Conservation (phyloP, 2,797 vertebrate genomes). For the Lepus townsendii region DNA sequence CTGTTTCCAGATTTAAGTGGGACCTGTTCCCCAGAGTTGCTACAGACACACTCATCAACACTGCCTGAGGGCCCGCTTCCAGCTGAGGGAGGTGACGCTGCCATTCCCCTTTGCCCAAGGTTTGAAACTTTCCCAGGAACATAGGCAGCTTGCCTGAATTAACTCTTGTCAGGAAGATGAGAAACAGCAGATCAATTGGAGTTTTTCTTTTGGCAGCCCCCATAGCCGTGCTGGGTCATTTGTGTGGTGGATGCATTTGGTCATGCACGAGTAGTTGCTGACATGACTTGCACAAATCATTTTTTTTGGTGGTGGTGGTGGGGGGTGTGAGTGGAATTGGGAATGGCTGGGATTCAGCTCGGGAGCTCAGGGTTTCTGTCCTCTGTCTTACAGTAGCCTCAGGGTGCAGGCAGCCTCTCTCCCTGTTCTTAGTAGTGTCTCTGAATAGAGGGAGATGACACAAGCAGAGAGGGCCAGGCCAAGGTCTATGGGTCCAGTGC, state of each 20-base stretch:
- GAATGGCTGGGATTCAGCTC: not conserved
- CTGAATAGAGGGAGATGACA: conserved; percentile 25
- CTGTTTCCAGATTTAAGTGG: not conserved
- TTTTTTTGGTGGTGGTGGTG: conserved; percentile 29
- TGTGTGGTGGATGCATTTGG: not conserved
- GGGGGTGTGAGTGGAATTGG: not conserved
- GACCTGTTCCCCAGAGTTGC: not conserved
- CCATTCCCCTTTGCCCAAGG: not conserved
- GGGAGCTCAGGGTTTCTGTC: not conserved
- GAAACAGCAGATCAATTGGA: conserved; percentile 78
- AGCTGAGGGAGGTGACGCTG: not conserved
- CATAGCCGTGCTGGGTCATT: conserved; percentile 15
- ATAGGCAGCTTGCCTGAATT: conserved; percentile 62
- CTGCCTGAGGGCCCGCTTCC: not conserved
- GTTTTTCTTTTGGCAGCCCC: conserved; percentile 69
- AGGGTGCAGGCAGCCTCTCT: not conserved
- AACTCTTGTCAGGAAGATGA: conserved; percentile 72
- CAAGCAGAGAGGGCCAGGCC: conserved; percentile 56
- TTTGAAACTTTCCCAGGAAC: conserved; percentile 37
- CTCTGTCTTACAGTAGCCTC: not conserved
- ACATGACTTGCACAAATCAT: conserved; percentile 52
- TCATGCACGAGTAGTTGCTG: conserved; percentile 47
- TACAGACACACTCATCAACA: not conserved
- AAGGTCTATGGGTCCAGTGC: conserved; percentile 68
- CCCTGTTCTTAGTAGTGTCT: not conserved